phyloP scores from a whole-genome alignment of 2,113 vertebrate genomes.

The Ptyas mucosa region DNA sequence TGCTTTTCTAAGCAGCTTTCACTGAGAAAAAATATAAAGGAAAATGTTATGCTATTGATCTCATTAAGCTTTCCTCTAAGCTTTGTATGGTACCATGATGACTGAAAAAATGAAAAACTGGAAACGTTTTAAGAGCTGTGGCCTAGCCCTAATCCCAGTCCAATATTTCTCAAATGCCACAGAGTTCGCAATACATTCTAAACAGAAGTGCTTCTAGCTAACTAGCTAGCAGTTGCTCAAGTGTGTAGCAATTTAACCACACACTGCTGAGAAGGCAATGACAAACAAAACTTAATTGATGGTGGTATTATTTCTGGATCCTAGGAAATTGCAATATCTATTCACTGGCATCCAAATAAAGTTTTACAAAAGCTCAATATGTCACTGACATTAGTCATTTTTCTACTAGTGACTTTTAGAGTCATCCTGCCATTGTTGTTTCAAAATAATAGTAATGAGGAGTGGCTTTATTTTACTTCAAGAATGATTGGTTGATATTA shows the following conservation, averaged over 20 bases:
- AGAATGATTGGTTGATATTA: background rate
- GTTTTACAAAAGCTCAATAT: background rate
- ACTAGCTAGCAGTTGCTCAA: background rate
- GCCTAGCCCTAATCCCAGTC: background rate
- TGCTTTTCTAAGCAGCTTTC: background rate
- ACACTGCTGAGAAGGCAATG: background rate
- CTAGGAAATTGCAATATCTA: background rate
- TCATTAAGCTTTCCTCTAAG: background rate
- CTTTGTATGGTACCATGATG: background rate
- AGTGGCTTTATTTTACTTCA: background rate
- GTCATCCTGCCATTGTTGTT: background rate
- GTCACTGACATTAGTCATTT: background rate
- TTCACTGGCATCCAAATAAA: background rate
- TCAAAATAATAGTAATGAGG: background rate
- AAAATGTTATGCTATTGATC: background rate
- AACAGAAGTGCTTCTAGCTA: background rate
- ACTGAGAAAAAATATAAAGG: background rate
- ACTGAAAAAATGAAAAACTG: background rate
- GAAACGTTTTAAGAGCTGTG: background rate
- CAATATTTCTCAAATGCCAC: background rate
- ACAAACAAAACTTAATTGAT: background rate
- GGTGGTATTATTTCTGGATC: background rate
- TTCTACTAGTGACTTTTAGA: background rate
- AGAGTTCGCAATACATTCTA: background rate
- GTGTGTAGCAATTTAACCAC: background rate